Evolutionary conservation across 23 tunicate genomes (phyloP).

Genomic region (Ascidia mentula): DNA sequence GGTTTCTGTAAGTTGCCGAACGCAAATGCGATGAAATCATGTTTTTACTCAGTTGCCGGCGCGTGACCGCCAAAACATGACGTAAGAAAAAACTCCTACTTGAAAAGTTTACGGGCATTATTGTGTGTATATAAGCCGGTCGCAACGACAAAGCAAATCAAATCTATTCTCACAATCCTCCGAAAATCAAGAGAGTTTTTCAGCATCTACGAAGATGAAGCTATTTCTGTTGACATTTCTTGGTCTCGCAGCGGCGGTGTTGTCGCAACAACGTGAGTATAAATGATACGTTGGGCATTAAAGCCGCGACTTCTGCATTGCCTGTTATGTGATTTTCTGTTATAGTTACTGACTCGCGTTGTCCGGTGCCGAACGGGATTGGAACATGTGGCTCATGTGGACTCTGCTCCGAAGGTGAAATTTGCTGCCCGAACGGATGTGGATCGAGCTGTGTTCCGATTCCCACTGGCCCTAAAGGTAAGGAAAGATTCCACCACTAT

Average conservation of each 20-base stretch:
- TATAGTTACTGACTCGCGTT: not conserved
- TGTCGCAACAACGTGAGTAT: not conserved
- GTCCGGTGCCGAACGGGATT: not conserved
- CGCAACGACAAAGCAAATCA: not conserved
- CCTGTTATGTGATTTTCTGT: not conserved
- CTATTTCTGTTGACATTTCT: not conserved
- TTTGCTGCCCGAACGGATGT: conserved; percentile 12
- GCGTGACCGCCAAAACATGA: no score
- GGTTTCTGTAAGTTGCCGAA: not conserved
- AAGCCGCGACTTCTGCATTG: no score
- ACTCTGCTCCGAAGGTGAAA: conserved; percentile 7
- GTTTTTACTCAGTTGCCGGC: not conserved
- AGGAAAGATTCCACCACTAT: not conserved
- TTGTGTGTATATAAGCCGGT: not conserved
- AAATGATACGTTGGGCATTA: not conserved
- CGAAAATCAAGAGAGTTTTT: not conserved
- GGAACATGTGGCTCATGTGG: conserved; percentile 16
- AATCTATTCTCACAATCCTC: not conserved
- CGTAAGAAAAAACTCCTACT: not conserved
- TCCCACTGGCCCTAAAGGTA: conserved; percentile 12
- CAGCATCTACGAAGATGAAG: not conserved
- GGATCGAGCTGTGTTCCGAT: not conserved
- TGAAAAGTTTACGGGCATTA: not conserved
- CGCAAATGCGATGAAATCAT: not conserved
- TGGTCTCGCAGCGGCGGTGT: not conserved